A percentile compares a stretch with the other conserved stretches of the same genome.
phyloP scores from a whole-genome alignment of 2,797 vertebrate genomes.

The Phylloscopus collybita region DNA sequence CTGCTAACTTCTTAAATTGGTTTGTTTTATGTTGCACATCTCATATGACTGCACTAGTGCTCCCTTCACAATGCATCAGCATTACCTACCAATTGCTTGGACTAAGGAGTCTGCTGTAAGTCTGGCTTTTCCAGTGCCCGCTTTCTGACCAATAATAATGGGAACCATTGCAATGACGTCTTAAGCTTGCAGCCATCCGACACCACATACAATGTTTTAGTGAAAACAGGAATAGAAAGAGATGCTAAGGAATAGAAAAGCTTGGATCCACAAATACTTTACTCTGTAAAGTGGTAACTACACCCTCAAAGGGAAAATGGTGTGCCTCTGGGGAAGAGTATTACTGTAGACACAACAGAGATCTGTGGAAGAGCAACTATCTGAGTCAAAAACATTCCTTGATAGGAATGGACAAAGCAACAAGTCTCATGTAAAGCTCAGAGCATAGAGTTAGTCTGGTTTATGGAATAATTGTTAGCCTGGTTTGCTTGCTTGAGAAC shows the following conservation, averaged over 20 bases:
- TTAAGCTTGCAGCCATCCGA: neutral
- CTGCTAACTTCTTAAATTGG: neutral
- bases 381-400: neutral
- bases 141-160: neutral
- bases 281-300: neutral
- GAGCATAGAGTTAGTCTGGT: neutral
- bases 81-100: neutral
- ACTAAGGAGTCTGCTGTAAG: neutral
- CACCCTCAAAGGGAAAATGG: neutral
- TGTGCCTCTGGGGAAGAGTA: neutral
- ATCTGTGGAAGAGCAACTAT: neutral
- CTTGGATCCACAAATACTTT: neutral
- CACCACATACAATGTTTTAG: rapidly evolving
- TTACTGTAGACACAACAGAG: neutral
- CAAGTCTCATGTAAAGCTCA: neutral
- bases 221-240: neutral
- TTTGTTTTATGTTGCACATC: neutral
- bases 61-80: neutral
- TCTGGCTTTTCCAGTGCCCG: rapidly evolving
- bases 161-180: neutral
- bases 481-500: neutral
- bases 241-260: neutral
- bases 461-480: neutral
- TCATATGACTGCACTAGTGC: neutral
- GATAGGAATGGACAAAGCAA: neutral